Conservation (phyloP, 2,797 vertebrate genomes). For the Mus caroli region DNA sequence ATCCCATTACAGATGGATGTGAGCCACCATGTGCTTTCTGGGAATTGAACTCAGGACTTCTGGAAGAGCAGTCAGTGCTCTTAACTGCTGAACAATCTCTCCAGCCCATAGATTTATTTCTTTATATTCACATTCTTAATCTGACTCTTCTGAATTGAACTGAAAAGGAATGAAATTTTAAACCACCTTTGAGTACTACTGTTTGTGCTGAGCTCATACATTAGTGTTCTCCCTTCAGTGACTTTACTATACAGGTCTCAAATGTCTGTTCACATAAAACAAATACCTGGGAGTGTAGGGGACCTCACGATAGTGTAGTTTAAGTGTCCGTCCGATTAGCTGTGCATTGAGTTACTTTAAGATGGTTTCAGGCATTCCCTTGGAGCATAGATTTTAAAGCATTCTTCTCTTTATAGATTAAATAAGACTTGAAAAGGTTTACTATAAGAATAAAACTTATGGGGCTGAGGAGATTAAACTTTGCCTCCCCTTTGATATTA, state of each 20-base stretch:
- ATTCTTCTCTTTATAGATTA: conserved; percentile 58
- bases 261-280: not conserved
- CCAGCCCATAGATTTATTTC: not conserved
- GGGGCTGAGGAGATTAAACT: not conserved
- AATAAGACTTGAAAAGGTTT: conserved; percentile 59
- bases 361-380: not conserved
- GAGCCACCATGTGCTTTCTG: too few species aligned
- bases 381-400: conserved; percentile 13
- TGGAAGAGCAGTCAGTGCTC: too few species aligned
- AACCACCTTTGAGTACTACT: not conserved
- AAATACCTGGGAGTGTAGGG: not conserved
- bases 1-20: too few species aligned
- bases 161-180: conserved; percentile 39
- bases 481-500: not conserved
- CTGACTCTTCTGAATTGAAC: conserved; percentile 45
- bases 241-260: conserved; percentile 34
- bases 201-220: not conserved
- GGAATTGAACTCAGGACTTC: too few species aligned
- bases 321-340: conserved; percentile 3
- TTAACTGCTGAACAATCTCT: too few species aligned
- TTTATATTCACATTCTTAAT: conserved; percentile 28
- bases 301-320: not conserved
- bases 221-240: not conserved
- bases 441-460: conserved; percentile 48
- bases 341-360: conserved; percentile 11